Conservation (phyloP, 2,797 vertebrate species). For the Meda fulgida region DNA sequence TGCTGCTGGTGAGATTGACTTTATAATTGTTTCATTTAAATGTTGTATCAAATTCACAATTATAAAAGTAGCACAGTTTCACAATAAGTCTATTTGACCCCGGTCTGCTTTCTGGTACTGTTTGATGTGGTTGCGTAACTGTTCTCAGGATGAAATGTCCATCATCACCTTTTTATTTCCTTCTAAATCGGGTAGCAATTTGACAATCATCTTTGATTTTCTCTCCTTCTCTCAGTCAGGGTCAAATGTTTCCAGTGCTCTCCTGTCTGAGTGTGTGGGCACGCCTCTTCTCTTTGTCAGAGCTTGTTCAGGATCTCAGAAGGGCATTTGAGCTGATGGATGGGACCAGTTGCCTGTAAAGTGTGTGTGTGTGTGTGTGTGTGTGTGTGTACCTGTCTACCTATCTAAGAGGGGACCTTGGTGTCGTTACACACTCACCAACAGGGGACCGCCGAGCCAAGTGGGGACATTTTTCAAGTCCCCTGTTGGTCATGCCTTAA, state of each 20-base stretch:
- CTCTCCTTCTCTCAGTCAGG: constrained; percentile 4
- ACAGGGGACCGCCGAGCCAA: too few relatives aligned
- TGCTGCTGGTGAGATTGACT: neutral
- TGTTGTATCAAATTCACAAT: neutral
- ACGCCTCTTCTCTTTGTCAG: neutral
- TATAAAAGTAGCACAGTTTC: neutral
- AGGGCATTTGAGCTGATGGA: constrained; percentile 21
- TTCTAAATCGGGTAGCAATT: constrained; percentile 8
- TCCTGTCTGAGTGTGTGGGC: constrained; percentile 14
- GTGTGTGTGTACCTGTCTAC: too few relatives aligned
- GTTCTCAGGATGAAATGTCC: constrained; percentile 8
- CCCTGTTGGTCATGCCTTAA: too few relatives aligned
- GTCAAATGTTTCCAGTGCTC: constrained; percentile 26
- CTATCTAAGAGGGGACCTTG: too few relatives aligned
- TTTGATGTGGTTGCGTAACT: constrained; percentile 7
- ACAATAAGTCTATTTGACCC: too few relatives aligned
- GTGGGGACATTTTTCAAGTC: too few relatives aligned
- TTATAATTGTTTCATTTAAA: neutral
- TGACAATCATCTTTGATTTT: constrained; percentile 15
- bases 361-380: neutral
- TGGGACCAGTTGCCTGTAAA: neutral
- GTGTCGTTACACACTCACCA: too few relatives aligned
- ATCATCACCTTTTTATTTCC: constrained; percentile 2
- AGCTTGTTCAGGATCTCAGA: neutral
- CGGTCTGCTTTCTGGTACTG: neutral